Conservation (phyloP, 1,140 invertebrate species). For the Ceratina calcarata region DNA sequence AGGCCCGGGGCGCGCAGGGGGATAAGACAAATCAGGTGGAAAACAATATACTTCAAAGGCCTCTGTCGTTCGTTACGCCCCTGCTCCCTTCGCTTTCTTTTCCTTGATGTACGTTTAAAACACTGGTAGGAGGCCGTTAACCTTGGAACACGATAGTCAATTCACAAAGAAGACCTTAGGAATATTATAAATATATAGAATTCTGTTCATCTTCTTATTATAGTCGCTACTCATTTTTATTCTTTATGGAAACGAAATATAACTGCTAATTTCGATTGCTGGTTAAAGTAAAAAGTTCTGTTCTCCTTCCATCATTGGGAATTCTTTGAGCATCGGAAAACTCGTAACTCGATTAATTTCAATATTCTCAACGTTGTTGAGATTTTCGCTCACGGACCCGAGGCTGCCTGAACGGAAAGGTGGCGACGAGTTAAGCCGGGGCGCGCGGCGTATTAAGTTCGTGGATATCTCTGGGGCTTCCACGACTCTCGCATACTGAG, state of each 20-base stretch:
- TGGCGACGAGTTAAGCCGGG: conserved; percentile 46
- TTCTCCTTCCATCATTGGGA: background rate
- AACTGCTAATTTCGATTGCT: no score
- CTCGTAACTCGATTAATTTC: background rate
- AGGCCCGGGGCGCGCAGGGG: background rate
- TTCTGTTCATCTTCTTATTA: no score
- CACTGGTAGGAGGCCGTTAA: background rate
- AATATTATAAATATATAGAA: no score
- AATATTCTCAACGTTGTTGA: background rate
- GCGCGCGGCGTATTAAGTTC: conserved; percentile 42
- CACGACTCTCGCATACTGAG: conserved; percentile 37
- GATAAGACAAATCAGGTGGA: conserved; percentile 45
- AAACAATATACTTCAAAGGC: conserved; percentile 53
- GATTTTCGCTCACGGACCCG: background rate
- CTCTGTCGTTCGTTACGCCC: conserved; percentile 7
- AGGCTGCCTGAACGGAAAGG: conserved; percentile 7
- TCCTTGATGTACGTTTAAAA: background rate
- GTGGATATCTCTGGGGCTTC: conserved; percentile 53
- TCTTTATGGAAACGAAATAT: no score
- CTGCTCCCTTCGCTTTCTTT: conserved; percentile 2
- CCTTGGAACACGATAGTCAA: background rate
- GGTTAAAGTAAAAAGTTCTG: no score
- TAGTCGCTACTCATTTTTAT: no score
- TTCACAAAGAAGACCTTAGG: no score
- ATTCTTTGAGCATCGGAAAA: background rate